These are phyloP conservation scores for Tiliqua scincoides DNA, from an alignment of 2,113 vertebrate genomes.

Conservation along the genomic window DNA sequence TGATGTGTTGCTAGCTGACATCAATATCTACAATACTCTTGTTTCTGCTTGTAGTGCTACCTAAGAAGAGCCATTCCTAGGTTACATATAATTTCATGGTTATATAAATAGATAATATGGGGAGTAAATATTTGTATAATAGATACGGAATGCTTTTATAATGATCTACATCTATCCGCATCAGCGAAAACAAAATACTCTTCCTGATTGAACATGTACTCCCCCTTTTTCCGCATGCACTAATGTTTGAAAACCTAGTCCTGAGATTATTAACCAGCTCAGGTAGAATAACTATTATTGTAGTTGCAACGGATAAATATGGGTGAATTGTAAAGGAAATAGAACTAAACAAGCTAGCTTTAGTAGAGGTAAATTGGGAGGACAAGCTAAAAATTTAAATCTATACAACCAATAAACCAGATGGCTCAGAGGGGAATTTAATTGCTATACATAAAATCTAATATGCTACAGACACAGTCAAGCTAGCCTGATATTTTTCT, in stretches of 20 bases:
- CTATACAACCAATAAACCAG: constrained; percentile 69
- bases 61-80: neutral
- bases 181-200: constrained; percentile 29
- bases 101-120: constrained; percentile 1
- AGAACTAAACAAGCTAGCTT: constrained; percentile 58
- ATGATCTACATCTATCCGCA: neutral
- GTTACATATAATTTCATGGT: neutral
- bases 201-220: constrained; percentile 21
- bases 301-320: constrained; percentile 48
- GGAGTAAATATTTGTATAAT: neutral
- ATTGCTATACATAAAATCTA: constrained; percentile 75
- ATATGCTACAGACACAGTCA: constrained; percentile 64
- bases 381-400: constrained; percentile 70
- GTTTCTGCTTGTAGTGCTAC: neutral
- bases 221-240: constrained; percentile 1
- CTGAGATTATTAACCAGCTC: constrained; percentile 46
- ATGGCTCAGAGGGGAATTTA: constrained; percentile 68
- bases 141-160: neutral
- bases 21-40: neutral
- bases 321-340: constrained; percentile 52
- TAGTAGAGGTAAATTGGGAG: constrained; percentile 64
- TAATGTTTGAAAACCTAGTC: constrained; percentile 36
- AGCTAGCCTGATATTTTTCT: constrained; percentile 61
- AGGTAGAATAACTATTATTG: constrained; percentile 40
- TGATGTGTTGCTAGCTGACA: neutral